Percentiles rank a stretch among this genome's conserved stretches.
These are phyloP conservation scores for Lepidochrysops patricia DNA, from an alignment of 2,888 invertebrate genomes.

Conservation along the genomic window DNA sequence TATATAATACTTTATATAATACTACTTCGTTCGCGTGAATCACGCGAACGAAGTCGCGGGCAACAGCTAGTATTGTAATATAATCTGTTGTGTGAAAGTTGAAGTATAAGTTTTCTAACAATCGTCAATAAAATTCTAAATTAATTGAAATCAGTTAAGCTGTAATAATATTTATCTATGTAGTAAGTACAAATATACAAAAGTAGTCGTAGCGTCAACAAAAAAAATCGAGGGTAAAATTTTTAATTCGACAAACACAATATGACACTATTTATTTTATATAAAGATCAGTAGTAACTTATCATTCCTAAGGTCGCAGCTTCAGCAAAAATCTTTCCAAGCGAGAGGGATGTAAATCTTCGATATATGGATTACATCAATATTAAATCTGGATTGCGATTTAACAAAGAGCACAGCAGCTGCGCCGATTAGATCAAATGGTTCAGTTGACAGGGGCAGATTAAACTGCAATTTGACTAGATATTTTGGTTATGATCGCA, in stretches of 20 bases:
- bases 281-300: no score
- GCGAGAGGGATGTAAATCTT: neutral
- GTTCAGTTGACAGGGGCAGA: slow-evolving; percentile 12
- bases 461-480: slow-evolving; percentile 11
- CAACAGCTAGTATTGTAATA: no score
- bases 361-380: neutral
- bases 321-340: neutral
- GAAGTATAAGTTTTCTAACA: no score
- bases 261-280: no score
- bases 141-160: neutral
- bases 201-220: neutral
- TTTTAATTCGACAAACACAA: no score
- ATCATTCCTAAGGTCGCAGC: neutral
- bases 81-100: no score
- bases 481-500: neutral
- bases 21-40: no score
- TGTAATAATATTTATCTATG: neutral
- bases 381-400: slow-evolving; percentile 3
- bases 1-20: no score
- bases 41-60: no score
- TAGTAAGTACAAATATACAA: neutral
- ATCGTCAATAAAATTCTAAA: neutral
- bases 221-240: neutral
- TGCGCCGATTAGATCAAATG: slow-evolving; percentile 13
- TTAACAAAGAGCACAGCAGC: slow-evolving; percentile 8